A percentile compares a stretch with the other conserved stretches of the same genome.
Evolutionary conservation across 92 coral and sea anemone genomes (phyloP).

Genomic region (Actinostola sp.): DNA sequence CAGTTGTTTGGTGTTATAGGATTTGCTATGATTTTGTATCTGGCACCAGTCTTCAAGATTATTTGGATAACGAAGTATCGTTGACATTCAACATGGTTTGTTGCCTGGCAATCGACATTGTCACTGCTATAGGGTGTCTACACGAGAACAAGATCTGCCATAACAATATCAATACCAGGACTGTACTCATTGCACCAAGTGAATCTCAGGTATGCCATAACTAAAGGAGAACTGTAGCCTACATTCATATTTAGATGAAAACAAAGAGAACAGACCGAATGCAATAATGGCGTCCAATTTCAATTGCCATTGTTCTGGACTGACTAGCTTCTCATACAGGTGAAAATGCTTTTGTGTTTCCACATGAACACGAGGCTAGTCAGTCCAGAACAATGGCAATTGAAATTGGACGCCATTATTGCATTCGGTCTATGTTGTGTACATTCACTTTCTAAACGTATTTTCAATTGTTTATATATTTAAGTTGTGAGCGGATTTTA

Average conservation of each 20-base stretch:
- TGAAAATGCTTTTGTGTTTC: no score
- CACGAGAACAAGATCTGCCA: constrained; percentile 44
- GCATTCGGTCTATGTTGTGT: neutral
- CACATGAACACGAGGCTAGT: no score
- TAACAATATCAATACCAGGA: constrained; percentile 28
- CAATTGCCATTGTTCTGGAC: no score
- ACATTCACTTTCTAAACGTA: neutral
- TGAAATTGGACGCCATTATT: no score
- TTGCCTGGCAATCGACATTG: constrained; percentile 43
- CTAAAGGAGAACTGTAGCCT: neutral
- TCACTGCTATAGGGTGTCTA: constrained; percentile 50
- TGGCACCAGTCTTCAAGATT: constrained; percentile 45
- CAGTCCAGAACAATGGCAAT: no score
- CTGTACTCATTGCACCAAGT: constrained; percentile 31
- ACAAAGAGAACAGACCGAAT: no score
- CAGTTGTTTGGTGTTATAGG: constrained; percentile 2
- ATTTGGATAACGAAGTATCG: constrained; percentile 19
- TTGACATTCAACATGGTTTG: constrained; percentile 24
- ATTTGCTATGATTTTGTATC: constrained; percentile 67
- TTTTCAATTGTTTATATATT: neutral
- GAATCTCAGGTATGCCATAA: neutral
- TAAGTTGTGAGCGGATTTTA: no score
- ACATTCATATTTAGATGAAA: no score
- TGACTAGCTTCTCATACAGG: no score
- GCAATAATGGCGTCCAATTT: no score